phyloP scores from a whole-genome alignment of 2,797 vertebrate genomes.

The Coccyzus lansbergi region DNA sequence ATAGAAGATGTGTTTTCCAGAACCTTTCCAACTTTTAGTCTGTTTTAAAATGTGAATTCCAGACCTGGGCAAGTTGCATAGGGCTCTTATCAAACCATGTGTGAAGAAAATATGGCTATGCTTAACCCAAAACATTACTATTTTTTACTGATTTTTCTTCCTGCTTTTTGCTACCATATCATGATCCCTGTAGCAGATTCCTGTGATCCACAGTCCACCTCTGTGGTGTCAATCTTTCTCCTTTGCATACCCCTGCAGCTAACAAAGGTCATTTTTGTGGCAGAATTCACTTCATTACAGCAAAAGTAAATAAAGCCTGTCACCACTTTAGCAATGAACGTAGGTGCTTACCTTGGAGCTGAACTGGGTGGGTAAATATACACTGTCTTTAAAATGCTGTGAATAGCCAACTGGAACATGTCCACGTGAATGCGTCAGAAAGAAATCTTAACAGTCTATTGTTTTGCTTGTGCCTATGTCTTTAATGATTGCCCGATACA shows the following conservation, averaged over 20 bases:
- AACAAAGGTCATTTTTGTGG: not conserved
- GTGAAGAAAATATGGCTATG: not conserved
- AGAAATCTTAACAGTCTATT: constrained; percentile 53
- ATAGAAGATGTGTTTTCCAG: not conserved
- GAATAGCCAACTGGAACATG: constrained; percentile 63
- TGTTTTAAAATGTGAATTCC: constrained; percentile 21
- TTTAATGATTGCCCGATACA: not conserved
- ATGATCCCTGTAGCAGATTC: not conserved
- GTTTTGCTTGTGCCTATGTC: constrained; percentile 49
- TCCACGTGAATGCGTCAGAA: constrained; percentile 43
- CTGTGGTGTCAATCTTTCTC: not conserved
- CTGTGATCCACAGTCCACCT: not conserved
- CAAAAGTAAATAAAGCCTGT: constrained; percentile 67
- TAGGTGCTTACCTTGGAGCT: constrained; percentile 73
- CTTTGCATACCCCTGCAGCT: not conserved
- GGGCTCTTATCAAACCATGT: not conserved
- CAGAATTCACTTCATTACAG: constrained; percentile 47
- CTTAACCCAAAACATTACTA: not conserved
- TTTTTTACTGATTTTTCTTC: not conserved
- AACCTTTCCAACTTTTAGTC: not conserved
- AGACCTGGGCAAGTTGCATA: not conserved
- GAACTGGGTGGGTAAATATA: constrained; percentile 56
- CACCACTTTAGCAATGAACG: constrained; percentile 30
- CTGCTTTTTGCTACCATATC: not conserved
- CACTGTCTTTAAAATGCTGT: constrained; percentile 29